Evolutionary conservation across 2,888 invertebrate species (phyloP).

Genomic region (Brassicogethes aeneus): DNA sequence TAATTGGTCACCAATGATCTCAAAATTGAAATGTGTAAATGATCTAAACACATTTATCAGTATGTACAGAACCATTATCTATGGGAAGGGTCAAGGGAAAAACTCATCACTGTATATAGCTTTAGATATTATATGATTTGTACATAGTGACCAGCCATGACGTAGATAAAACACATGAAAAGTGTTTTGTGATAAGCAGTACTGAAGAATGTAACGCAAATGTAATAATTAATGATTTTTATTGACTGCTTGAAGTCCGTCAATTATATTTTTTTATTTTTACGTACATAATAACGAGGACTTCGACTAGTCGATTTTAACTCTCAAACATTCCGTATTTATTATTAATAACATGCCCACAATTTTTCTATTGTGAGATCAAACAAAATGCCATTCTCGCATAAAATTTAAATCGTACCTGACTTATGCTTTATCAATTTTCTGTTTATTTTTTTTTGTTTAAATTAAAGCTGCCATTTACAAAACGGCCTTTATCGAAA

Average conservation of each 20-base stretch:
- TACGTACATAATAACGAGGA: neutral
- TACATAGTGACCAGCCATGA: conserved; percentile 36
- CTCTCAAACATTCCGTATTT: neutral
- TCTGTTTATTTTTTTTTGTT: conserved; percentile 15
- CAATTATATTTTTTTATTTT: neutral
- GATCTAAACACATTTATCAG: conserved; percentile 21
- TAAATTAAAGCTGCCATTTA: conserved; percentile 17
- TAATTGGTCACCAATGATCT: conserved; percentile 34
- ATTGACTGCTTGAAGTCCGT: conserved; percentile 7
- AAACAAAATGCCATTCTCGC: conserved; percentile 14
- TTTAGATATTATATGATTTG: conserved; percentile 28
- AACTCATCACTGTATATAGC: conserved; percentile 32
- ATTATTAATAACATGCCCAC: neutral
- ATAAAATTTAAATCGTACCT: conserved; percentile 35
- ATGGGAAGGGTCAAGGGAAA: conserved; percentile 19
- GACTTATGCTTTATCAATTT: conserved; percentile 38
- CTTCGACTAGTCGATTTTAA: neutral
- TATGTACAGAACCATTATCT: conserved; percentile 24
- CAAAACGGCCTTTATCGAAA: conserved; percentile 19
- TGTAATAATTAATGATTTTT: conserved; percentile 1
- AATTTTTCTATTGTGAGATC: neutral
- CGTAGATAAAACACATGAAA: conserved; percentile 27
- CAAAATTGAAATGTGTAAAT: conserved; percentile 33
- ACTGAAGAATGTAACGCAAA: conserved; percentile 25
- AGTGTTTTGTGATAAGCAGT: conserved; percentile 29